Evolutionary conservation across 1,140 invertebrate genomes (phyloP).

Genomic region (Parasteatoda tepidariorum): DNA sequence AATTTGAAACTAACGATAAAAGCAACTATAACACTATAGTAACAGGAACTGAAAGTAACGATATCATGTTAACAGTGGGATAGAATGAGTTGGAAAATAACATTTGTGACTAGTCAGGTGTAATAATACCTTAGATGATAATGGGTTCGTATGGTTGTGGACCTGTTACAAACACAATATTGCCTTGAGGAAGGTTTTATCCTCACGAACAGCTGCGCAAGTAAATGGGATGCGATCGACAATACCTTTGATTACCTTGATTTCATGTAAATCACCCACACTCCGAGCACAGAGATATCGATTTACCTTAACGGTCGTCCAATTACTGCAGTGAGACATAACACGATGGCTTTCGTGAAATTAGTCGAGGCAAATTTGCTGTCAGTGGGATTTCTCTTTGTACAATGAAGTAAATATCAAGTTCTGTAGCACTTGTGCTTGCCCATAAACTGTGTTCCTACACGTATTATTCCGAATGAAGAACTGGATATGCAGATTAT

Average conservation of each 20-base stretch:
- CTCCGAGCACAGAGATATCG: background rate
- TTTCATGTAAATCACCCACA: conserved; percentile 34
- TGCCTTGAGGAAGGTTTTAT: background rate
- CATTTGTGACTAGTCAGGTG: background rate
- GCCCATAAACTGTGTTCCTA: too few relatives aligned
- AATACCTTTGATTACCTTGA: conserved; percentile 6
- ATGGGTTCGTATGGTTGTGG: background rate
- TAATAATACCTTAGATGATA: background rate
- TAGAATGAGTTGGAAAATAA: too few relatives aligned
- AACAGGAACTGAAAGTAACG: too few relatives aligned
- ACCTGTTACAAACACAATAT: background rate
- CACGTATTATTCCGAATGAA: too few relatives aligned
- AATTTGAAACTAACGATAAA: too few relatives aligned
- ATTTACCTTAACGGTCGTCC: conserved; percentile 7
- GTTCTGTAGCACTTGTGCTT: too few relatives aligned
- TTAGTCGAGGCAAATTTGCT: background rate
- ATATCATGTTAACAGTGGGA: too few relatives aligned
- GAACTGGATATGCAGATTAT: too few relatives aligned
- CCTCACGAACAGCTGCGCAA: background rate
- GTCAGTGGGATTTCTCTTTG: too few relatives aligned
- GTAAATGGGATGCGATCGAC: background rate
- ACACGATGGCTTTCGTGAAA: background rate
- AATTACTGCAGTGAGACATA: conserved; percentile 1
- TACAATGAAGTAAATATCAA: too few relatives aligned
- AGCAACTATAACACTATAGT: too few relatives aligned